These are phyloP conservation scores for Baccha elongata DNA, from an alignment of 2,888 invertebrate genomes.

Conservation along the genomic window DNA sequence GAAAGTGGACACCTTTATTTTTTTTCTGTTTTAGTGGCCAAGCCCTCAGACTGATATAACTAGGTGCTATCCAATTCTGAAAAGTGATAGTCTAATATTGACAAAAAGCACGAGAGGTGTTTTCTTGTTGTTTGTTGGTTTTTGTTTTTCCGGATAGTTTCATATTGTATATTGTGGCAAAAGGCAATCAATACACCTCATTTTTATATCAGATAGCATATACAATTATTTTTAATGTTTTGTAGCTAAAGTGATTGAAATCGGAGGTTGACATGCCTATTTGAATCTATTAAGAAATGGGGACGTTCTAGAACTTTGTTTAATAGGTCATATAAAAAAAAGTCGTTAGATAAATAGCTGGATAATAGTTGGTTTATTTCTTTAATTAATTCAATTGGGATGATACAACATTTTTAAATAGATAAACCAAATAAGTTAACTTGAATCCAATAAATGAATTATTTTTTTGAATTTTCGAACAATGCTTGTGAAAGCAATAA, in stretches of 20 bases:
- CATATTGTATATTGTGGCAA: slow-evolving; percentile 33
- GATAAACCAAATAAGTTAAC: too few species aligned
- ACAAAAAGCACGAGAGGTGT: slow-evolving; percentile 54
- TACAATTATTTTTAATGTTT: slow-evolving; percentile 68
- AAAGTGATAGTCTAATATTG: slow-evolving; percentile 67
- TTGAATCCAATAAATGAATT: too few species aligned
- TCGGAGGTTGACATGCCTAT: slow-evolving; percentile 34
- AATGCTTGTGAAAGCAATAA: too few species aligned
- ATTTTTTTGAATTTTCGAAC: too few species aligned
- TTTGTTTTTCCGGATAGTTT: slow-evolving; percentile 9
- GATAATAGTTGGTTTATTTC: too few species aligned
- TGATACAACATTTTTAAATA: too few species aligned
- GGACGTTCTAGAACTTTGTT: not conserved
- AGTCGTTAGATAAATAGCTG: too few species aligned
- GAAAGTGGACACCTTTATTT: slow-evolving; percentile 65
- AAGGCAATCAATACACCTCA: slow-evolving; percentile 67
- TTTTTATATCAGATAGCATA: slow-evolving; percentile 60
- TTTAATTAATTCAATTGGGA: too few species aligned
- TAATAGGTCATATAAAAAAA: not conserved
- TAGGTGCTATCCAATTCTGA: slow-evolving; percentile 69
- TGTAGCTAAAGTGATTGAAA: slow-evolving; percentile 49
- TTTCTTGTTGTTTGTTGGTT: slow-evolving; percentile 17
- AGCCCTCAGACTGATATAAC: slow-evolving; percentile 66
- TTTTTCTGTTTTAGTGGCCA: slow-evolving; percentile 41
- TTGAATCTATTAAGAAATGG: slow-evolving; percentile 24